Percentiles rank a stretch among this genome's conserved stretches.
phyloP scores from a whole-genome alignment of 92 coral and sea anemone species.

The Epizoanthus ramosus region DNA sequence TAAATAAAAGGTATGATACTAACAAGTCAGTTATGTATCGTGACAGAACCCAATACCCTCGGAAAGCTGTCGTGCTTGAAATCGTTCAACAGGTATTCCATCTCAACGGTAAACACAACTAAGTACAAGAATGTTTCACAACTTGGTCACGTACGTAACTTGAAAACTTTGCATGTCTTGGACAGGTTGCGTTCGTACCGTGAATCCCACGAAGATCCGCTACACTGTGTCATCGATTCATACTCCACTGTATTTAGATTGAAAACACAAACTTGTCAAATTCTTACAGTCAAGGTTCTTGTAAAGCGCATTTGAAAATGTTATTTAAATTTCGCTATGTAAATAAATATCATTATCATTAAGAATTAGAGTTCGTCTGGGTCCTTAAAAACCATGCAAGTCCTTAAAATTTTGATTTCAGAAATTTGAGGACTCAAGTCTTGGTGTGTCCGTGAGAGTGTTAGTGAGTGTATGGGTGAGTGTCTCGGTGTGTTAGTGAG shows the following conservation, averaged over 20 bases:
- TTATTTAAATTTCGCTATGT: too few species aligned
- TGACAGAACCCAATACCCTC: too few species aligned
- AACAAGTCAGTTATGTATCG: background rate
- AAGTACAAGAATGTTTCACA: background rate
- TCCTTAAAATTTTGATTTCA: too few species aligned
- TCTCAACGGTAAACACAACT: background rate
- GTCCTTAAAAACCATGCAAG: too few species aligned
- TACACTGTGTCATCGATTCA: background rate
- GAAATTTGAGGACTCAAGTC: too few species aligned
- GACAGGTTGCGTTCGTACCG: too few species aligned
- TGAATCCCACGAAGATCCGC: background rate
- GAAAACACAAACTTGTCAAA: constrained; percentile 12
- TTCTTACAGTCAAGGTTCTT: too few species aligned
- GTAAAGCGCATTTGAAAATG: too few species aligned
- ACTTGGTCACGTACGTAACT: background rate
- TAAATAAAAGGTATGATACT: background rate
- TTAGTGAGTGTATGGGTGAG: too few species aligned
- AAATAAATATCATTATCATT: background rate
- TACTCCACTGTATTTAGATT: constrained; percentile 30
- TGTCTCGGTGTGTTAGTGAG: too few species aligned
- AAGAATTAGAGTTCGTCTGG: too few species aligned
- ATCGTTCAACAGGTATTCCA: background rate
- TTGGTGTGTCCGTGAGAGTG: too few species aligned
- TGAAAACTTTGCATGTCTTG: background rate
- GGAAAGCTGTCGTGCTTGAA: background rate